Percentiles rank a stretch among this genome's conserved stretches.
Evolutionary conservation across 2,113 vertebrate species (phyloP).

Genomic region (Isichthys henryi): DNA sequence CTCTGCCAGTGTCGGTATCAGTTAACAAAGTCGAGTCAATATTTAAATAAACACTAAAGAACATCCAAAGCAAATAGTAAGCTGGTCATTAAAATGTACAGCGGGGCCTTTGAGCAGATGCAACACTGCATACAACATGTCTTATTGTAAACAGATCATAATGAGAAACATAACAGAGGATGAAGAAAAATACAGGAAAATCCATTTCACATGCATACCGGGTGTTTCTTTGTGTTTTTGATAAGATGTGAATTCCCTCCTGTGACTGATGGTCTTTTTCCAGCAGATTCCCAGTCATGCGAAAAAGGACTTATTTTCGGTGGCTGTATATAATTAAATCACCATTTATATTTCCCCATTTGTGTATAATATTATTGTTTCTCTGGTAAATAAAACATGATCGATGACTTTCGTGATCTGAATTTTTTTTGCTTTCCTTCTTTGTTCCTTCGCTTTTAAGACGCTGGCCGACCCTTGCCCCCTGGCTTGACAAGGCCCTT

Average conservation of each 20-base stretch:
- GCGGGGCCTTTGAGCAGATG: constrained; percentile 40
- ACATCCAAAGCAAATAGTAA: constrained; percentile 54
- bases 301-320: background rate
- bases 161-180: constrained; percentile 47
- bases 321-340: background rate
- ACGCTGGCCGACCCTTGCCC: background rate
- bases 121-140: constrained; percentile 53
- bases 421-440: background rate
- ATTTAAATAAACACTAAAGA: constrained; percentile 53
- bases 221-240: background rate
- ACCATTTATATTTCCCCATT: background rate
- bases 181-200: constrained; percentile 2
- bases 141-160: constrained; percentile 50
- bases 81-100: constrained; percentile 39
- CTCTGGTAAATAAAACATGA: constrained; percentile 14
- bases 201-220: background rate
- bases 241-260: constrained; percentile 1
- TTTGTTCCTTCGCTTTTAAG: background rate
- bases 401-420: constrained; percentile 1
- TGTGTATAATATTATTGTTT: constrained; percentile 2
- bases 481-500: background rate
- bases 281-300: background rate
- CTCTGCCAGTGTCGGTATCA: constrained; percentile 12
- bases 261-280: background rate
- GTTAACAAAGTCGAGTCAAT: constrained; percentile 46